Conservation (phyloP, 1,140 invertebrate species). For the Chironomus tepperi region DNA sequence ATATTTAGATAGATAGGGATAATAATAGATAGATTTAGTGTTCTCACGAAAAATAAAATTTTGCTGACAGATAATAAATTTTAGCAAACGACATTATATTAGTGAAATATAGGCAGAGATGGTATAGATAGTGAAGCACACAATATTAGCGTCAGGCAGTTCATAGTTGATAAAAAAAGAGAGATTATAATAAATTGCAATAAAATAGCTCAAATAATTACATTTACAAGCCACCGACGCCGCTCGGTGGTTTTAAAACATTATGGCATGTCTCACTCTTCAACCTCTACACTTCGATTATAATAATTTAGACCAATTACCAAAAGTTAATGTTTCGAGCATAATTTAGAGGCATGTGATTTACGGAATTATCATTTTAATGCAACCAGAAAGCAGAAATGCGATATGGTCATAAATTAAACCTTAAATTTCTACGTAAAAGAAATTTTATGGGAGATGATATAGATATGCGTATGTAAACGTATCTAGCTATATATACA, state of each 20-base stretch:
- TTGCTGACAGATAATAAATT: conserved; percentile 13
- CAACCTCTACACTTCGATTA: neutral
- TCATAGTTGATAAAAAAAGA: neutral
- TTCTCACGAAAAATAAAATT: conserved; percentile 4
- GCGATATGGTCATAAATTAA: neutral
- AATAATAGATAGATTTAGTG: conserved; percentile 11
- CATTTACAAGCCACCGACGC: conserved; percentile 11
- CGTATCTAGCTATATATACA: neutral
- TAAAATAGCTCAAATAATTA: conserved; percentile 14
- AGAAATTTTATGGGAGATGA: neutral
- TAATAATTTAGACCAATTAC: neutral
- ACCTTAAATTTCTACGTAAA: neutral
- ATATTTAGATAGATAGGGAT: neutral
- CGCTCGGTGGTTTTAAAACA: neutral
- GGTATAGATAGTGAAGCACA: neutral
- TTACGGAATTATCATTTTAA: conserved; percentile 9
- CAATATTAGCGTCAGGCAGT: neutral
- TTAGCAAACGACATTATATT: neutral
- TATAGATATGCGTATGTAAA: neutral
- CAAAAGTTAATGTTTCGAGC: conserved; percentile 8
- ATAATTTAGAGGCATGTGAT: conserved; percentile 12
- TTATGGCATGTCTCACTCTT: neutral
- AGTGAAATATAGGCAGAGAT: neutral
- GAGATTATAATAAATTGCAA: neutral
- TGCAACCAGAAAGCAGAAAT: neutral